Conservation (phyloP, 2,888 invertebrate species). For the Apamea anceps region DNA sequence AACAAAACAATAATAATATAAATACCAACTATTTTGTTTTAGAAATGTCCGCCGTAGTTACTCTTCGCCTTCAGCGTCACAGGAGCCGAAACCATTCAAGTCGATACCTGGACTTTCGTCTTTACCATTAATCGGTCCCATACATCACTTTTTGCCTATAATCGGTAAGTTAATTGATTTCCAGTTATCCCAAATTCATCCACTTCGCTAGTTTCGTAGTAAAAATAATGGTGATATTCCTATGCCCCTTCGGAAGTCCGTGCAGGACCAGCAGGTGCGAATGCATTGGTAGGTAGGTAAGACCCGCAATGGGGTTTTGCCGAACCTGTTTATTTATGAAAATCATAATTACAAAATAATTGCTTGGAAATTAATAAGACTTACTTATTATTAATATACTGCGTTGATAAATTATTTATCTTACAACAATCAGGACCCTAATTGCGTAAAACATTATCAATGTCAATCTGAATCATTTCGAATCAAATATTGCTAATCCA, state of each 20-base stretch:
- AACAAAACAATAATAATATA: too few species aligned
- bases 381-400: not conserved
- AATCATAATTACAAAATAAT: not conserved
- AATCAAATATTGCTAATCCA: too few species aligned
- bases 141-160: slow-evolving; percentile 82
- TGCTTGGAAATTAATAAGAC: not conserved
- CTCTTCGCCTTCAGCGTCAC: slow-evolving; percentile 50
- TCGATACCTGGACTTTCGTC: slow-evolving; percentile 82
- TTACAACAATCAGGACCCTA: not conserved
- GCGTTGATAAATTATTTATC: not conserved
- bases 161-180: slow-evolving; percentile 72
- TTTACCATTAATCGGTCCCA: slow-evolving; percentile 80
- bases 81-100: slow-evolving; percentile 74
- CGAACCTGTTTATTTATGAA: not conserved
- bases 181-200: not conserved
- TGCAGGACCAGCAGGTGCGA: not conserved
- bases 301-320: not conserved
- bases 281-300: not conserved
- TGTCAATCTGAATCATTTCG: too few species aligned
- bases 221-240: not conserved
- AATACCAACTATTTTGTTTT: slow-evolving; percentile 31
- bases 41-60: slow-evolving; percentile 61
- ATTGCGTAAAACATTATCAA: too few species aligned
- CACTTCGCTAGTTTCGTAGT: not conserved
- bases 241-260: not conserved